These are phyloP conservation scores for Ambastaia sidthimunki DNA, from an alignment of 2,797 vertebrate species.

Conservation along the genomic window DNA sequence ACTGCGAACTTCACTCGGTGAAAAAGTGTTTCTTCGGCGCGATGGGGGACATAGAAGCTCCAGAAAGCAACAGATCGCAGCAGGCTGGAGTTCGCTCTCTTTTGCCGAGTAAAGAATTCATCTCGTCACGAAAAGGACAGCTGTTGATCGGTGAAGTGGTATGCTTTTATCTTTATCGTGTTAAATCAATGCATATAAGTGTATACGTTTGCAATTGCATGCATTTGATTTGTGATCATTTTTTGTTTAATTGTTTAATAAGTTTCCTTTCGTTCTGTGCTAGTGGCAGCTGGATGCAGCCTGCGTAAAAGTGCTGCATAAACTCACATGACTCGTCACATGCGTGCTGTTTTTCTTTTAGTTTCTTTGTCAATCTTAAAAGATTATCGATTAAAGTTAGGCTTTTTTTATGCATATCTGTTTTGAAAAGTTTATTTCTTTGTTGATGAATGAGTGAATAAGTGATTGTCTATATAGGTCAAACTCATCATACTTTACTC, in stretches of 20 bases:
- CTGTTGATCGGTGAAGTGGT: conserved; percentile 90
- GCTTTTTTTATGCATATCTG: neutral
- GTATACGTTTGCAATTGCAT: neutral
- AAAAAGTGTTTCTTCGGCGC: conserved; percentile 16
- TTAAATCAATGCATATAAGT: neutral
- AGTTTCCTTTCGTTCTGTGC: no score
- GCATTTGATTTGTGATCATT: no score
- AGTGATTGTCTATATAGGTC: conserved; percentile 40
- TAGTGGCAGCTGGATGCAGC: neutral
- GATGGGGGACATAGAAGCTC: conserved; percentile 78
- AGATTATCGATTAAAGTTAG: neutral
- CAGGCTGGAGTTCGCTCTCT: conserved; percentile 72
- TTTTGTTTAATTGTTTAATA: neutral
- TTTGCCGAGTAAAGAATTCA: conserved; percentile 82
- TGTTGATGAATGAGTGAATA: neutral
- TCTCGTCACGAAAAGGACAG: conserved; percentile 85
- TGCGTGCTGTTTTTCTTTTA: neutral
- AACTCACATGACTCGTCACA: neutral
- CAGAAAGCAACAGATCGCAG: conserved; percentile 52
- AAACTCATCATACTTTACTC: neutral
- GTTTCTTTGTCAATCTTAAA: neutral
- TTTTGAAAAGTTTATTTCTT: neutral
- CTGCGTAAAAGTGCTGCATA: neutral
- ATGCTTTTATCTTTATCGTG: conserved; percentile 52
- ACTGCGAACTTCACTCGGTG: conserved; percentile 1